Conservation (phyloP, 2,797 vertebrate species). For the Pyrocephalus nanus region DNA sequence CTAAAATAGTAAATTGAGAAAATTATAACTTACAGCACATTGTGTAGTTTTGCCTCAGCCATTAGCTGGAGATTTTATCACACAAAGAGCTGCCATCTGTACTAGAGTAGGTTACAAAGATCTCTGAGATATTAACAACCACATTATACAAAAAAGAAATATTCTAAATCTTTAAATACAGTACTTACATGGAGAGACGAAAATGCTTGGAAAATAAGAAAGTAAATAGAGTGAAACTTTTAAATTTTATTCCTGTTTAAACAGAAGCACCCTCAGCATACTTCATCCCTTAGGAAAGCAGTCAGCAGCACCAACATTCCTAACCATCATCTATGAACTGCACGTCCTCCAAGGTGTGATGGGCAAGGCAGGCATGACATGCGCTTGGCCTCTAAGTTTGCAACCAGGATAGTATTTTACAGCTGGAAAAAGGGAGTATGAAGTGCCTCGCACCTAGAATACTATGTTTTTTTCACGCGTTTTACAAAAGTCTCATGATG, state of each 20-base stretch:
- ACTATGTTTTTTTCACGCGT: background rate
- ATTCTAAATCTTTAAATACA: slow-evolving; percentile 7
- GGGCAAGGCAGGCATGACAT: background rate
- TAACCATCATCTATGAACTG: background rate
- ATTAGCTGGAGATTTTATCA: slow-evolving; percentile 24
- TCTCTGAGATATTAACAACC: slow-evolving; percentile 29
- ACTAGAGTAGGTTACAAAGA: slow-evolving; percentile 26
- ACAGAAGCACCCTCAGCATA: background rate
- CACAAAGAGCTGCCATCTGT: slow-evolving; percentile 17
- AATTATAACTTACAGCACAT: background rate
- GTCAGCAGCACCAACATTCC: background rate
- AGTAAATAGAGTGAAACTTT: background rate
- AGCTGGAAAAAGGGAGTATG: background rate
- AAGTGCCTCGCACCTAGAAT: background rate
- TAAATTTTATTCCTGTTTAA: background rate
- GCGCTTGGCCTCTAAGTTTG: background rate
- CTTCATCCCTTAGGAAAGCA: background rate
- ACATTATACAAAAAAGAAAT: background rate
- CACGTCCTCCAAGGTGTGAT: background rate
- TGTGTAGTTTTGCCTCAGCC: slow-evolving; percentile 20
- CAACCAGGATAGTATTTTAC: background rate
- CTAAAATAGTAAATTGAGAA: background rate
- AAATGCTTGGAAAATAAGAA: background rate
- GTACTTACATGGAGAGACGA: background rate
- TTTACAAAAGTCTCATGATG: background rate